Percentiles rank a stretch among this genome's conserved stretches.
phyloP scores from a whole-genome alignment of 2,113 vertebrate species.

The Laticauda laticaudata region DNA sequence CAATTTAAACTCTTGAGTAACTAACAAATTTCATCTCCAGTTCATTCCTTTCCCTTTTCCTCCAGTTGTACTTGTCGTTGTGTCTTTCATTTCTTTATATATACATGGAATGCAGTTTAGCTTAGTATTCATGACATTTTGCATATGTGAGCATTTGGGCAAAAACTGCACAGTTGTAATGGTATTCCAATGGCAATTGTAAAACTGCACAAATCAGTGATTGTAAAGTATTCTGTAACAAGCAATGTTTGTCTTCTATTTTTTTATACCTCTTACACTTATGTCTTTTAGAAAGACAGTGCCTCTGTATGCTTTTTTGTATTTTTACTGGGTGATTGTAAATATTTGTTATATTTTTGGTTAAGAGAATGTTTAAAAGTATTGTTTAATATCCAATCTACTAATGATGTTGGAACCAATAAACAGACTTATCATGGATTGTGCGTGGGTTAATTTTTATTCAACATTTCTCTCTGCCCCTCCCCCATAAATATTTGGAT shows the following conservation, averaged over 20 bases:
- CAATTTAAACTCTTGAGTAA: slow-evolving; percentile 41
- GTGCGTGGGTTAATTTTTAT: slow-evolving; percentile 5
- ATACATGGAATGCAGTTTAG: slow-evolving; percentile 78
- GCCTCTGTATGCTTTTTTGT: slow-evolving; percentile 92
- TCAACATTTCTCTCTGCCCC: neutral
- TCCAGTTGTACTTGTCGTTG: slow-evolving; percentile 63
- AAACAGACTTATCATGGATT: slow-evolving; percentile 62
- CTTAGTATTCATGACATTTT: slow-evolving; percentile 73
- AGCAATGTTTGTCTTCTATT: slow-evolving; percentile 86
- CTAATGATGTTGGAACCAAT: slow-evolving; percentile 78
- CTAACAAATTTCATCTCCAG: slow-evolving; percentile 51
- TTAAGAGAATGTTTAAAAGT: slow-evolving; percentile 92
- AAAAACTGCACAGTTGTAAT: slow-evolving; percentile 85
- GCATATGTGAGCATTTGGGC: slow-evolving; percentile 73
- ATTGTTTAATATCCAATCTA: slow-evolving; percentile 84
- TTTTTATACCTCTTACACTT: slow-evolving; percentile 89
- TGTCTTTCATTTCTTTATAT: slow-evolving; percentile 65
- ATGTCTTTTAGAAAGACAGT: slow-evolving; percentile 99
- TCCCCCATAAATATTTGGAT: too few relatives aligned
- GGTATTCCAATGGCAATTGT: slow-evolving; percentile 78
- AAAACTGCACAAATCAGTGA: slow-evolving; percentile 83
- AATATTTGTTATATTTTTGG: slow-evolving; percentile 99
- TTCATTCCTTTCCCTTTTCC: slow-evolving; percentile 41
- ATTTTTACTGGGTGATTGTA: slow-evolving; percentile 94
- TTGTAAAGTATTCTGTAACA: slow-evolving; percentile 82